Evolutionary conservation across 2,888 invertebrate species (phyloP), one percentile per base, ranked within the genome.

Genomic region (Archaeoteleia sp.): DNA sequence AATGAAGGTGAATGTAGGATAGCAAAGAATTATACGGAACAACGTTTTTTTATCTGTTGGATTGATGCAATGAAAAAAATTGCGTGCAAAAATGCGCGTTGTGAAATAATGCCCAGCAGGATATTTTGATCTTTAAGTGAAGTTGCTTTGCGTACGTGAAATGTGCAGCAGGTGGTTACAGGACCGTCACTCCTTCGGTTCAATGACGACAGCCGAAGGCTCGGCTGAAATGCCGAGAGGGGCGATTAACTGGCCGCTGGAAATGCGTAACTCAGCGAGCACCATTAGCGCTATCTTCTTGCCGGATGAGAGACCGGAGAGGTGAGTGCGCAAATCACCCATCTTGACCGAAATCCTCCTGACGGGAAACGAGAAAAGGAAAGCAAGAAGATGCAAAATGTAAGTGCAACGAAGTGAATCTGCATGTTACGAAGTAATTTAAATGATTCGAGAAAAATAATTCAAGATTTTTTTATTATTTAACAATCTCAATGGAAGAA

Each of bases 201-300:
- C 68, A 60, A 71, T 63, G 66, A 61, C 53, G 70, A 70, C 62
- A 63, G 65, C 57, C 63, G 51, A 53, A 67, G 63, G 63, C 65
- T 58, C 35, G 61, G 48, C 62, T 29, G 48, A 66, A 63, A 70
- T 49, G 63, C 65, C 70, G 53, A 65, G 62, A 62, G 69, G 70
- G 71, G 54, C 73, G 72, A 74, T 72, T 74, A 74, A 74, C 62
- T 63, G 46, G 70, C 69, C 70, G 55, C 58, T 70, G 72, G 67
- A 67, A 73, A 61, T 75, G 77, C 80, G 80, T 82, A 82, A 80
- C 79, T 80, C 80, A 80, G 76, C 79, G 76, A 68, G 73, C 72
- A 65, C 77, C 80, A 82, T 82, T 82, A 82, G 74, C 76, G 74
- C 76, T 80, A 77, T 80, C 78, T 76, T 60, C 40, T 62, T 45